Base-by-base conservation (phyloP, 2,888 invertebrate genomes). In the Sphecodes monilicornis region DNA sequence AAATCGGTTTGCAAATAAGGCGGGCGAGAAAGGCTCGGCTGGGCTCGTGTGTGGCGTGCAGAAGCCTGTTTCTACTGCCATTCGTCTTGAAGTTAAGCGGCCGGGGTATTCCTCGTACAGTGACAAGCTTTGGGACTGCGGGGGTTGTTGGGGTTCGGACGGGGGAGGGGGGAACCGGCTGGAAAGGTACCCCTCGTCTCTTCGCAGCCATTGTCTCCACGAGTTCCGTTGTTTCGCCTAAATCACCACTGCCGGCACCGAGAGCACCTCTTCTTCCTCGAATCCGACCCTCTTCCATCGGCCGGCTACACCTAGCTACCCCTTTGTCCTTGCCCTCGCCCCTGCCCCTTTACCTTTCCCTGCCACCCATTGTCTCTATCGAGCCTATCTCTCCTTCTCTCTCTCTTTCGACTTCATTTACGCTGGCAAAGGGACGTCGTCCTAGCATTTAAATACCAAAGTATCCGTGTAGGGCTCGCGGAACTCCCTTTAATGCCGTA, bases 391-490 rank as follows among this genome's bases (percentile, higher is more conserved):
- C 54, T n/a, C 43, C 13, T 54, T 70, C 75, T 79, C 57, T 76
- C 57, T 78, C 85, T 80, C 88, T 89, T 78, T 90, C 88, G 87
- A 91, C 89, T 92, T 92, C 90, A 92, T 92, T 92, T 90, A 86
- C 89, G 70, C 82, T 71, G 76, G 74, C 81, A 83, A 81, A 86
- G 85, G 82, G 77, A 86, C 85, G 77, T 36, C 39, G 39, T 89
- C 77, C 89, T 91, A 91, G 89, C 93, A 94, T 94, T 94, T 93
- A 93, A 93, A 94, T 94, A 93, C 92, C 92, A 93, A 93, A 93
- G 92, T 91, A 90, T 91, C 91, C n/a, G 60, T 60, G 60, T 80
- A 80, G 78, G 85, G 91, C 88, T 91, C 90, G 87, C 84, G 71
- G 80, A 80, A 85, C 87, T 83, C 83, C 89, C 91, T 92, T 91